phyloP scores from a whole-genome alignment of 1,140 invertebrate genomes.

The Polypedilum pembai region DNA sequence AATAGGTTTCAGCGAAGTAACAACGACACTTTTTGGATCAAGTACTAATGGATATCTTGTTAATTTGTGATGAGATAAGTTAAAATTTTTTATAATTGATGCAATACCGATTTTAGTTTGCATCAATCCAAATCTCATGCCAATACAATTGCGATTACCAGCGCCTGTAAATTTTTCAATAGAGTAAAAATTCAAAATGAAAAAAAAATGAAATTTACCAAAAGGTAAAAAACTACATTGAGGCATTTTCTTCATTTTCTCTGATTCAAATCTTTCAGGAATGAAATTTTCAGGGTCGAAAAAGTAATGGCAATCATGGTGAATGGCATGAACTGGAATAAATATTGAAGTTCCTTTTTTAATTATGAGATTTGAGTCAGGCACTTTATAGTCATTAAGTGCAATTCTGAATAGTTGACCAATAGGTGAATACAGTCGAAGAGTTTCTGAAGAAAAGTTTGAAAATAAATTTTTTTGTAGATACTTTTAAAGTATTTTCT shows the following conservation, averaged over 20 bases:
- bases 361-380: constrained; percentile 43
- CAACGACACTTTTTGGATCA: background rate
- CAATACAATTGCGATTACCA: constrained; percentile 65
- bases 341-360: constrained; percentile 43
- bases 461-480: background rate
- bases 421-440: constrained; percentile 22
- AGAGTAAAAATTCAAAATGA: too few relatives aligned
- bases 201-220: constrained; percentile 39
- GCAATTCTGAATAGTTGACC: constrained; percentile 40
- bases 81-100: constrained; percentile 41
- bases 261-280: constrained; percentile 53
- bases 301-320: constrained; percentile 52
- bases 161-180: constrained; percentile 35
- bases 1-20: background rate
- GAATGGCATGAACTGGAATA: constrained; percentile 48
- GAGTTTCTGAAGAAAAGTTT: constrained; percentile 17
- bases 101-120: constrained; percentile 47
- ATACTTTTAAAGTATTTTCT: background rate
- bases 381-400: constrained; percentile 46
- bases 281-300: constrained; percentile 50
- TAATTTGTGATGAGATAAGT: constrained; percentile 33
- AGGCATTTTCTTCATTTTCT: constrained; percentile 45
- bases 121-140: constrained; percentile 47
- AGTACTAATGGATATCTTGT: constrained; percentile 32
- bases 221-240: constrained; percentile 58